Percentiles rank a stretch among this genome's conserved stretches.
Evolutionary conservation across 2,113 vertebrate species (phyloP).

Genomic region (Tamias sibiricus): DNA sequence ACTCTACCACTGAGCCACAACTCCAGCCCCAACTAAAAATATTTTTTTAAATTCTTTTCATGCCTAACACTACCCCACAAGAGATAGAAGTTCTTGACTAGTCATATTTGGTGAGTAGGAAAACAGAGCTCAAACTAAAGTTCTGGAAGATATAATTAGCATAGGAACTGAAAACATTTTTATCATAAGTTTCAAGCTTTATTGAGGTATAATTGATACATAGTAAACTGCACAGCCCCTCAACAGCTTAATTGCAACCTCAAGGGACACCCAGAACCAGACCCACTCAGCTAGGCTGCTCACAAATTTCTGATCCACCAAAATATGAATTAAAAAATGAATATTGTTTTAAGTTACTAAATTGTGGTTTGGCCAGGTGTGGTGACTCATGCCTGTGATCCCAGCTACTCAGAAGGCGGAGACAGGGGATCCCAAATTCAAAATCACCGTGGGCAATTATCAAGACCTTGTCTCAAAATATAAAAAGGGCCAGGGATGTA

Average conservation of each 20-base stretch:
- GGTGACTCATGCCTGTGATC: too few species aligned
- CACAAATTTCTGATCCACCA: neutral
- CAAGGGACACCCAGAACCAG: neutral
- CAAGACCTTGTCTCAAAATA: too few species aligned
- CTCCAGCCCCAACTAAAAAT: too few species aligned
- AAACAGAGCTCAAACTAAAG: slow-evolving; percentile 33
- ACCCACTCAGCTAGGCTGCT: neutral
- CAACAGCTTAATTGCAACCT: neutral
- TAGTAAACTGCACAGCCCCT: neutral
- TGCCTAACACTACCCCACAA: slow-evolving; percentile 24
- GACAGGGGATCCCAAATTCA: too few species aligned
- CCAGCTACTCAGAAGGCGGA: too few species aligned
- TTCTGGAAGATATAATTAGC: slow-evolving; percentile 32
- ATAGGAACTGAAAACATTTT: neutral
- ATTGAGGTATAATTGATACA: neutral
- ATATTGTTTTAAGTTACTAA: neutral
- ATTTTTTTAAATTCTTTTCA: neutral
- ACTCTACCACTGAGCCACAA: too few species aligned
- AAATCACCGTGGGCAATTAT: too few species aligned
- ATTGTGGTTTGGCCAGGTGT: neutral
- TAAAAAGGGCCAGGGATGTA: too few species aligned
- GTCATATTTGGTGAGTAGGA: slow-evolving; percentile 32
- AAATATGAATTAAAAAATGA: neutral
- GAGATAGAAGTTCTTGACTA: neutral
- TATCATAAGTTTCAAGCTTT: slow-evolving; percentile 4